Percentiles rank a stretch among this genome's conserved stretches.
These are phyloP conservation scores for Mantis religiosa DNA, from an alignment of 2,888 invertebrate species.

Conservation along the genomic window DNA sequence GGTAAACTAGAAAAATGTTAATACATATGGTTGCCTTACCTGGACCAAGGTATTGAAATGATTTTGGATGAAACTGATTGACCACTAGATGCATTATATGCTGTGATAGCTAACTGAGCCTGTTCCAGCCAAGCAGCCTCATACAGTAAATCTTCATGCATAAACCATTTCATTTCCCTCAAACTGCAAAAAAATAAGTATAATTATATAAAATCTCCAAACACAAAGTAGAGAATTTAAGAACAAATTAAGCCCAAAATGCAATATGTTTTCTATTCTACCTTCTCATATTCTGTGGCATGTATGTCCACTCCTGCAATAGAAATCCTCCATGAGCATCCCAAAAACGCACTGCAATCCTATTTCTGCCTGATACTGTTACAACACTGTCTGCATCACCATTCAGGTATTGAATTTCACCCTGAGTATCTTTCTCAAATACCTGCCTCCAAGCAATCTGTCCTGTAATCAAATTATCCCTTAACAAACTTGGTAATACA, in stretches of 20 bases:
- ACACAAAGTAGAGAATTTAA: not conserved
- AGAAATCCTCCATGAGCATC: constrained; percentile 63
- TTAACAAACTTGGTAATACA: no score
- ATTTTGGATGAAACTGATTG: constrained; percentile 52
- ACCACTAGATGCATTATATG: constrained; percentile 59
- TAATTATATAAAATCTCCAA: not conserved
- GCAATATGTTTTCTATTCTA: not conserved
- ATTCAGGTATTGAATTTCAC: constrained; percentile 63
- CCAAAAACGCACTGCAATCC: constrained; percentile 70
- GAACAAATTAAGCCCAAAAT: not conserved
- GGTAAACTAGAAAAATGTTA: no score
- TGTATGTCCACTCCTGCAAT: constrained; percentile 41
- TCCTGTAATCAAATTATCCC: constrained; percentile 45
- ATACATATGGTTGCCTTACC: constrained; percentile 29
- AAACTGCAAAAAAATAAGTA: not conserved
- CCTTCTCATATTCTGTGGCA: not conserved
- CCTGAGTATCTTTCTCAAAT: constrained; percentile 60
- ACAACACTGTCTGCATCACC: constrained; percentile 60
- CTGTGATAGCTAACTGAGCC: constrained; percentile 62
- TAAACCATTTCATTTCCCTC: constrained; percentile 48
- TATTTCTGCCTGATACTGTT: constrained; percentile 72
- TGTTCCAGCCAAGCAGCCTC: constrained; percentile 58
- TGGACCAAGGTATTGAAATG: constrained; percentile 60
- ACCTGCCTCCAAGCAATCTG: constrained; percentile 80
- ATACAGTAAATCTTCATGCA: constrained; percentile 55